phyloP scores from a whole-genome alignment of 2,113 vertebrate species.

The Mustela nigripes region DNA sequence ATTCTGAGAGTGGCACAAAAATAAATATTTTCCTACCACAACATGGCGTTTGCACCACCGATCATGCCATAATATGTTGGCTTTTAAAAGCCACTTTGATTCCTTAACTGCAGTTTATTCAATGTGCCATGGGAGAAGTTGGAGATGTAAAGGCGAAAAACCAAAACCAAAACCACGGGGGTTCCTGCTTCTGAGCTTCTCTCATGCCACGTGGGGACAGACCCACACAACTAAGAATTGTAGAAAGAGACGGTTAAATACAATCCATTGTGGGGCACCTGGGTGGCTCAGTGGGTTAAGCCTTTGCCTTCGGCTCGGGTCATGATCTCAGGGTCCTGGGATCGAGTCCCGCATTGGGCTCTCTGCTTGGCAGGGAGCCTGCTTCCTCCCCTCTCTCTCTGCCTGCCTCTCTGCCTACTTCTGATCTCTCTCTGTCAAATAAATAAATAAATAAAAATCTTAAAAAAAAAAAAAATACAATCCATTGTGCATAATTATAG shows the following conservation, averaged over 20 bases:
- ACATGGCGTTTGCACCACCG: neutral
- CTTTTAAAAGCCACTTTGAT: neutral
- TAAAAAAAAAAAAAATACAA: neutral
- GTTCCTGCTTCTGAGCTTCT: neutral
- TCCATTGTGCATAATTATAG: neutral
- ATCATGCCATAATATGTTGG: neutral
- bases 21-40: neutral
- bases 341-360: too few species aligned
- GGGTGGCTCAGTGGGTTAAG: too few species aligned
- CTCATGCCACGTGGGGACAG: neutral
- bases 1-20: neutral
- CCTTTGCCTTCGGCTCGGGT: too few species aligned
- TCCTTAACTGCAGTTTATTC: conserved; percentile 24
- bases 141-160: neutral
- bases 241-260: neutral
- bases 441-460: too few species aligned
- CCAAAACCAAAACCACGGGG: neutral
- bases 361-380: too few species aligned
- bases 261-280: neutral
- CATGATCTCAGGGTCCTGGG: too few species aligned
- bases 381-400: too few species aligned
- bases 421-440: too few species aligned
- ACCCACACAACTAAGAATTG: neutral
- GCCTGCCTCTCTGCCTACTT: too few species aligned
- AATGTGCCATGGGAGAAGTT: neutral